Percentiles rank a stretch among this genome's conserved stretches.
These are phyloP conservation scores for Eristalis arbustorum DNA, from an alignment of 2,888 invertebrate species.

Conservation along the genomic window DNA sequence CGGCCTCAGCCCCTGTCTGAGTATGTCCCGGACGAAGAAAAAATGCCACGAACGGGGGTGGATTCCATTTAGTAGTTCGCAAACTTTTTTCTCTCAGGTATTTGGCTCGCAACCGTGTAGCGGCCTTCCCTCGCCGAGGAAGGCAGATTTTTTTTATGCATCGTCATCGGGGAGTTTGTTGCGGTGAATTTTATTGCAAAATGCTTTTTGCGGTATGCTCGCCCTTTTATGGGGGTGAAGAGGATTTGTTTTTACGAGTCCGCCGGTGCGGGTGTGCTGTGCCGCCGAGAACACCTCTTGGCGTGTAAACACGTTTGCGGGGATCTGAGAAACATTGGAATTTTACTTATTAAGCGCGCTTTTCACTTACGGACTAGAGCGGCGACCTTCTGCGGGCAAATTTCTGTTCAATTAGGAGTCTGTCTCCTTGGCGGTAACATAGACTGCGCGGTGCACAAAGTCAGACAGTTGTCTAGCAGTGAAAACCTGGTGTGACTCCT, in stretches of 20 bases:
- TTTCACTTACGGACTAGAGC: background rate
- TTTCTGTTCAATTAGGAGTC: background rate
- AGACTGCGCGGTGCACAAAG: too few species aligned
- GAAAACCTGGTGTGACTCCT: too few species aligned
- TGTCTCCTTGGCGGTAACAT: background rate
- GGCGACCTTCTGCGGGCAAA: background rate
- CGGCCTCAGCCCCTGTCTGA: constrained; percentile 1
- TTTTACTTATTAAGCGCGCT: background rate
- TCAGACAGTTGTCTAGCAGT: too few species aligned
- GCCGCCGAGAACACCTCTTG: background rate
- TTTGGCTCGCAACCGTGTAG: background rate
- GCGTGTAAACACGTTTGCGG: background rate
- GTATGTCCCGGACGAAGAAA: background rate
- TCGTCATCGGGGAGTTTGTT: constrained; percentile 44
- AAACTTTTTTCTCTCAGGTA: constrained; percentile 24
- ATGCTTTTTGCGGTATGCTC: constrained; percentile 31
- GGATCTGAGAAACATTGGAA: background rate
- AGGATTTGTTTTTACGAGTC: constrained; percentile 17
- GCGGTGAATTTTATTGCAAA: constrained; percentile 48
- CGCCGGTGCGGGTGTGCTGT: background rate
- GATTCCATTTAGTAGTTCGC: constrained; percentile 49
- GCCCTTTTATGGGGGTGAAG: background rate
- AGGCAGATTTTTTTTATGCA: constrained; percentile 9
- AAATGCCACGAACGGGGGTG: background rate
- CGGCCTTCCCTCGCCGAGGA: background rate